phyloP scores from a whole-genome alignment of 2,113 vertebrate species.

The Spea multiplicata region DNA sequence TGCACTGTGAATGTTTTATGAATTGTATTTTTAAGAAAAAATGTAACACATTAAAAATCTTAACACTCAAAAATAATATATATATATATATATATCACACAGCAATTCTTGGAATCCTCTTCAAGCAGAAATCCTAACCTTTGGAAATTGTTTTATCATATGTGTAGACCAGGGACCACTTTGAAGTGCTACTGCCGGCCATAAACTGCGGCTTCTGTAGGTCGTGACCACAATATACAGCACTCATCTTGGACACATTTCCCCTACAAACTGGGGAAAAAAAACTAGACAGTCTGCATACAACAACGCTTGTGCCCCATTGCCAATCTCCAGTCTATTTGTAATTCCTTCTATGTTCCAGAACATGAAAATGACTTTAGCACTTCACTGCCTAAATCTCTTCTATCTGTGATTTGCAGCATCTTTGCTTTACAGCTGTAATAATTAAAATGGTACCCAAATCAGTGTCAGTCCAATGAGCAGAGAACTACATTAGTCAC shows the following conservation, averaged over 20 bases:
- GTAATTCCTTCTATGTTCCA: slow-evolving; percentile 1
- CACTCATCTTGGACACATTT: neutral
- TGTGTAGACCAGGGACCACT: slow-evolving; percentile 4
- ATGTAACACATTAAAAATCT: no score
- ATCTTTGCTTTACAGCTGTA: neutral
- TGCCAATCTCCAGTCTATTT: neutral
- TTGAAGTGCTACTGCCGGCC: neutral
- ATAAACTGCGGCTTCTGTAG: neutral
- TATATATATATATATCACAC: neutral
- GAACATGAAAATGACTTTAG: neutral
- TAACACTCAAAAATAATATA: no score
- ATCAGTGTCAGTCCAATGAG: slow-evolving; percentile 1
- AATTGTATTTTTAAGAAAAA: no score
- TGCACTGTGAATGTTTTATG: no score
- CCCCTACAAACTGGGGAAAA: neutral
- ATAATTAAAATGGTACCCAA: neutral
- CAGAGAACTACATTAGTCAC: neutral
- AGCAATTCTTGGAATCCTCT: neutral
- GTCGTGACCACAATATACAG: neutral
- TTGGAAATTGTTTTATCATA: slow-evolving; percentile 5
- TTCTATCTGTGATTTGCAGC: slow-evolving; percentile 9
- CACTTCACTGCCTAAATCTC: slow-evolving; percentile 9
- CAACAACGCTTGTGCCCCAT: neutral
- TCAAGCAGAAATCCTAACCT: neutral
- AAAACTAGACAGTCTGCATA: neutral